Evolutionary conservation across 30 jellyfish, hydroid and myxozoan species (phyloP).

Genomic region (Cassiopea andromeda): DNA sequence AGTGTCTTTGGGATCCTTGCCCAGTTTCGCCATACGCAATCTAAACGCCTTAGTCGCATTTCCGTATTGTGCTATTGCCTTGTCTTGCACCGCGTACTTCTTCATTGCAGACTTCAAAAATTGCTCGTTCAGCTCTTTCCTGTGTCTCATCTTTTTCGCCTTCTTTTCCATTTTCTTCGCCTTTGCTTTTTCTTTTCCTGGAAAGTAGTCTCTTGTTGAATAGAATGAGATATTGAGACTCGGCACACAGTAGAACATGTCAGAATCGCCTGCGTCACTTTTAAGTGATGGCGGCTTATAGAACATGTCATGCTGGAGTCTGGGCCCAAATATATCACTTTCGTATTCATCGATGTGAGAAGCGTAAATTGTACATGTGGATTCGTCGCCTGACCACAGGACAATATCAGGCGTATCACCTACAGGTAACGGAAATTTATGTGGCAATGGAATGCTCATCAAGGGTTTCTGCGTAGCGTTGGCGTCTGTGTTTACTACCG

Average conservation of each 20-base stretch:
- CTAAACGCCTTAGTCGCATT: slow-evolving; percentile 72
- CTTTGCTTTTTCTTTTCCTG: not conserved
- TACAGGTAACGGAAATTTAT: slow-evolving; percentile 12
- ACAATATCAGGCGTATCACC: slow-evolving; percentile 69
- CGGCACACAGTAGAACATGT: slow-evolving; percentile 67
- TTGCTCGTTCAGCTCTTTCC: slow-evolving; percentile 48
- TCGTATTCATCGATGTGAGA: slow-evolving; percentile 71
- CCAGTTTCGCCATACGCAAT: slow-evolving; percentile 64
- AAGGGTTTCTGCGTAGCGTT: not conserved
- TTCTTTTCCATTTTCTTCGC: not conserved
- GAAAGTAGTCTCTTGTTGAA: not conserved
- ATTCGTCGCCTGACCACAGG: slow-evolving; percentile 18
- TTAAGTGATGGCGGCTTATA: slow-evolving; percentile 29
- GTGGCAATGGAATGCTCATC: slow-evolving; percentile 6
- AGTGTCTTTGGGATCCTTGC: slow-evolving; percentile 42
- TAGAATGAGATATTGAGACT: not conserved
- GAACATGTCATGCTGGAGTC: slow-evolving; percentile 23
- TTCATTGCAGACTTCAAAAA: slow-evolving; percentile 33
- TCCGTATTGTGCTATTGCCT: slow-evolving; percentile 45
- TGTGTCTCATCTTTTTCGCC: not conserved
- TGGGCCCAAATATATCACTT: slow-evolving; percentile 42
- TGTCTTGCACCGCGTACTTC: slow-evolving; percentile 51
- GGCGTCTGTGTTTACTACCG: not conserved
- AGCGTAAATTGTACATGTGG: slow-evolving; percentile 47
- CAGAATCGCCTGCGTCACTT: slow-evolving; percentile 75